Percentiles rank a stretch among this genome's conserved stretches.
phyloP scores from a whole-genome alignment of 2,113 vertebrate species.

The Copsychus sechellarum region DNA sequence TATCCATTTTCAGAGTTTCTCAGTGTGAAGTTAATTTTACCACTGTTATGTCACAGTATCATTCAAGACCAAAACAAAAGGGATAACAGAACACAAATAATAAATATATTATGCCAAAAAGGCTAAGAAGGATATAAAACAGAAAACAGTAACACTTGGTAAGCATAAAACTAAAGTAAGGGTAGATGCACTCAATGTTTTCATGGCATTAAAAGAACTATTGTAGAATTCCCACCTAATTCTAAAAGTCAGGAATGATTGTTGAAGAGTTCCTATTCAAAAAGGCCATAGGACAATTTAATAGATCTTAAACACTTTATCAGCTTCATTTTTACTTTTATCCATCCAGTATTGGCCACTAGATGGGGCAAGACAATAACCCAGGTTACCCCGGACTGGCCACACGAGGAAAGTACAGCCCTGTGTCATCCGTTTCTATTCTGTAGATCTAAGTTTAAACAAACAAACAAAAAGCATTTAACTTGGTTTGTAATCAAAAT shows the following conservation, averaged over 20 bases:
- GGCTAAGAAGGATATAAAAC: not conserved
- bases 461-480: not conserved
- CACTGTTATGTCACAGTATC: not conserved
- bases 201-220: not conserved
- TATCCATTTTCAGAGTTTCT: not conserved
- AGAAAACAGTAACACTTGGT: not conserved
- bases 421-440: not conserved
- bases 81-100: not conserved
- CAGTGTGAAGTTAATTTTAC: not conserved
- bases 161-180: not conserved
- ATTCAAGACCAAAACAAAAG: not conserved
- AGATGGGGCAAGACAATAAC: conserved; percentile 37
- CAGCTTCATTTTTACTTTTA: not conserved
- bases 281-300: not conserved
- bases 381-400: not conserved
- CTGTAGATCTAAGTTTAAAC: not conserved
- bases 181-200: not conserved
- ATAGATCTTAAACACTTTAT: not conserved
- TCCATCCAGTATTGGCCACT: not conserved
- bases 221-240: not conserved
- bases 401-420: not conserved
- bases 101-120: not conserved
- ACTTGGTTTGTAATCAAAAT: not conserved
- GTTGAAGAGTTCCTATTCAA: not conserved
- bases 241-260: not conserved